phyloP scores from a whole-genome alignment of 2,888 invertebrate genomes.

The Agrochola circellaris region DNA sequence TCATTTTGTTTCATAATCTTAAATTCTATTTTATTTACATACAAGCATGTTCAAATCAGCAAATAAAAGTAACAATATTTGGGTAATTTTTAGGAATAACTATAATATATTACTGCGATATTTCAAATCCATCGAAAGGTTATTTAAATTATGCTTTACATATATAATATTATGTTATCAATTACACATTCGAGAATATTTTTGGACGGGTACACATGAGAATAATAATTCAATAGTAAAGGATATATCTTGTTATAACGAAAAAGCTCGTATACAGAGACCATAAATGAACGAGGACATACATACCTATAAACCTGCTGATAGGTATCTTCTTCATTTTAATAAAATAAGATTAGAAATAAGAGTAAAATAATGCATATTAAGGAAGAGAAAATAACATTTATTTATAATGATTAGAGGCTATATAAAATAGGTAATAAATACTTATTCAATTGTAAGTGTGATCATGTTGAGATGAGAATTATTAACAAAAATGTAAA shows the following conservation, averaged over 20 bases:
- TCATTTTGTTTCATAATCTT: constrained; percentile 50
- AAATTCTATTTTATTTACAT: constrained; percentile 62
- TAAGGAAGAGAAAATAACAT: neutral
- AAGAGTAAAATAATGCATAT: neutral
- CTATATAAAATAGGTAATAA: neutral
- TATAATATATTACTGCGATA: constrained; percentile 15
- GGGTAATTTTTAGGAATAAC: constrained; percentile 13
- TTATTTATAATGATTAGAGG: neutral
- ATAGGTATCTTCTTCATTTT: neutral
- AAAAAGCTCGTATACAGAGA: neutral
- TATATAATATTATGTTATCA: constrained; percentile 26
- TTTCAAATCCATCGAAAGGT: constrained; percentile 41
- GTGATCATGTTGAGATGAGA: neutral
- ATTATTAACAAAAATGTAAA: too few species aligned
- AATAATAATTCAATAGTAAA: constrained; percentile 29
- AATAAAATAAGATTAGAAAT: neutral
- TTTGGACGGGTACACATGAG: constrained; percentile 64
- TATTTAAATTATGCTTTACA: constrained; percentile 29
- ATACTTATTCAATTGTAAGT: constrained; percentile 1
- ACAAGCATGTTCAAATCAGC: constrained; percentile 52
- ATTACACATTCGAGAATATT: constrained; percentile 47
- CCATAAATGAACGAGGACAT: neutral
- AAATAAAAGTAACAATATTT: constrained; percentile 32
- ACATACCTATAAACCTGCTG: neutral
- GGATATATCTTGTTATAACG: constrained; percentile 3